A percentile compares a stretch with the other conserved stretches of the same genome.
Conservation (phyloP, 1,140 invertebrate genomes). For the Pseudoatta argentina region DNA sequence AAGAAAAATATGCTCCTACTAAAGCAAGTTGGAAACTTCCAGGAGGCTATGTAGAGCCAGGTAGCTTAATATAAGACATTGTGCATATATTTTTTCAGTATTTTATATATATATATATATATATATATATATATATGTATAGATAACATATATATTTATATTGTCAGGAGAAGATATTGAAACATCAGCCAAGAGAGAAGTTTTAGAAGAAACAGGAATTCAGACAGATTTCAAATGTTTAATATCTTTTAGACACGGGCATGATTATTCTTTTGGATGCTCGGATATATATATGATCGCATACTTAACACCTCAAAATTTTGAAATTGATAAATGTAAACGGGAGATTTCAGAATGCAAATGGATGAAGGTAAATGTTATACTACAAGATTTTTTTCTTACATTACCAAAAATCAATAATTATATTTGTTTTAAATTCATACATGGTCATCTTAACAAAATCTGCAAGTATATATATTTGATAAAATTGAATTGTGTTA, state of each 20-base stretch:
- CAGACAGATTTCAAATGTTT: conserved; percentile 91
- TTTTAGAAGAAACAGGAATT: conserved; percentile 96
- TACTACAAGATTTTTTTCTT: neutral
- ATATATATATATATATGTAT: neutral
- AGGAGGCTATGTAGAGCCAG: conserved; percentile 95
- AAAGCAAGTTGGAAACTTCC: conserved; percentile 94
- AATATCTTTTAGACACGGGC: conserved; percentile 92
- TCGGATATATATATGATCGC: conserved; percentile 95
- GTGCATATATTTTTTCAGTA: neutral
- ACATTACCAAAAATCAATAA: conserved; percentile 24
- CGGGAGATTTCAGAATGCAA: conserved; percentile 91
- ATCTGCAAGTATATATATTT: conserved; percentile 18
- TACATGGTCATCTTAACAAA: conserved; percentile 35
- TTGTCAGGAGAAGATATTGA: conserved; percentile 92
- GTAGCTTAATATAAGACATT: conserved; percentile 82
- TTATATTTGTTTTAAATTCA: conserved; percentile 37
- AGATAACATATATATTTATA: conserved; percentile 2
- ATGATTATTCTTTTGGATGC: conserved; percentile 91
- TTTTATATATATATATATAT: neutral
- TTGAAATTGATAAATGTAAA: conserved; percentile 89
- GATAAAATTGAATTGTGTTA: neutral
- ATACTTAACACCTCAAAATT: conserved; percentile 89
- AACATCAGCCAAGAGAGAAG: conserved; percentile 93
- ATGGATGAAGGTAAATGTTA: conserved; percentile 91
- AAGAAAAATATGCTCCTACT: conserved; percentile 87